Evolutionary conservation across 2,888 invertebrate genomes (phyloP).

Genomic region (Eurytoma californica): DNA sequence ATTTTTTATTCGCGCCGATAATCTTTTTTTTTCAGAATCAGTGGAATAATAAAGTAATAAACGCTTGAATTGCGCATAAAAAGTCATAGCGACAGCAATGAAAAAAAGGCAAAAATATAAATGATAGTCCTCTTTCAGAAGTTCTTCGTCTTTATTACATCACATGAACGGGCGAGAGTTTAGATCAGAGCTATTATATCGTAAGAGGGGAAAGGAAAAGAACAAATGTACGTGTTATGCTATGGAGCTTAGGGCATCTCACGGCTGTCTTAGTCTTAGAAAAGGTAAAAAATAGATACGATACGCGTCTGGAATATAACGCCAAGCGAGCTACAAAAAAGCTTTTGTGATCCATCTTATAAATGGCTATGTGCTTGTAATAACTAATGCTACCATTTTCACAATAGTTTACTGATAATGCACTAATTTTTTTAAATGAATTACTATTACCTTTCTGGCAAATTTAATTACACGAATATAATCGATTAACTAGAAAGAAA

Average conservation of each 20-base stretch:
- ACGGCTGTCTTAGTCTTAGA: background rate
- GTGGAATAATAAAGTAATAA: background rate
- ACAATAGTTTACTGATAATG: no score
- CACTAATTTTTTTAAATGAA: no score
- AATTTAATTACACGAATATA: no score
- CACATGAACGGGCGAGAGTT: background rate
- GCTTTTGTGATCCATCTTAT: background rate
- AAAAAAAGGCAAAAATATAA: background rate
- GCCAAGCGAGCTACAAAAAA: background rate
- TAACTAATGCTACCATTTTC: no score
- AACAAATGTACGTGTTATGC: constrained; percentile 15
- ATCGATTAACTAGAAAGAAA: no score
- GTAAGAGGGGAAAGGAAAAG: background rate
- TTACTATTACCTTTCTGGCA: no score
- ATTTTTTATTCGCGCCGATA: no score
- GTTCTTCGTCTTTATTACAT: constrained; percentile 1
- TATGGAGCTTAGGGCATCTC: constrained; percentile 3
- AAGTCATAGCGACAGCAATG: background rate
- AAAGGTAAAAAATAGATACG: background rate
- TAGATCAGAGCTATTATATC: constrained; percentile 5
- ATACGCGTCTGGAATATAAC: constrained; percentile 1
- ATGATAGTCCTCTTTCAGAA: background rate
- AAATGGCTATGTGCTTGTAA: background rate
- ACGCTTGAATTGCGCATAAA: background rate
- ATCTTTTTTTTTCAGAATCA: no score